These are phyloP conservation scores for Drosophila prolongata DNA, from an alignment of 2,888 invertebrate species.

Conservation along the genomic window DNA sequence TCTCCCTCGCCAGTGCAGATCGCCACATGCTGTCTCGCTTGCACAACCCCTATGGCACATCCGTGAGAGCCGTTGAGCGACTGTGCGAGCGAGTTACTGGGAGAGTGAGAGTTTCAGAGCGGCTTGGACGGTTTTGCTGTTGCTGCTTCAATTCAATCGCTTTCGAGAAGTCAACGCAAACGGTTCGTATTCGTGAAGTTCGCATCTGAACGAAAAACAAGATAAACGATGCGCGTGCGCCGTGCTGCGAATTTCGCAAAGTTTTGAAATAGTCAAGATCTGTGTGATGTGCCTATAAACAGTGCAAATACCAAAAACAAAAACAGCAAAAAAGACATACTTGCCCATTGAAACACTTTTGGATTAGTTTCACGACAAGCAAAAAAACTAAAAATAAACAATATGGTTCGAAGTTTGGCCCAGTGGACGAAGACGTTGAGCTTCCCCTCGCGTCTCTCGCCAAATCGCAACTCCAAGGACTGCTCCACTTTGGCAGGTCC, in stretches of 20 bases:
- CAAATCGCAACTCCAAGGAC: slow-evolving; percentile 92
- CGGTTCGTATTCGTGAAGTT: slow-evolving; percentile 59
- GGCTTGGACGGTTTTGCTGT: slow-evolving; percentile 40
- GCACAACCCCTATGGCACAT: slow-evolving; percentile 28
- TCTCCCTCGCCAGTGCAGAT: slow-evolving; percentile 26
- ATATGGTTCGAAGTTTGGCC: slow-evolving; percentile 94
- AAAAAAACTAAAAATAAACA: slow-evolving; percentile 33
- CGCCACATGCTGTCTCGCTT: slow-evolving; percentile 37
- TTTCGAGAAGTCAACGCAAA: slow-evolving; percentile 68
- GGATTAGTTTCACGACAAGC: slow-evolving; percentile 60
- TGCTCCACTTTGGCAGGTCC: slow-evolving; percentile 84
- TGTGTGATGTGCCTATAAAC: slow-evolving; percentile 38
- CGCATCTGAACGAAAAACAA: not conserved
- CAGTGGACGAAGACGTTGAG: slow-evolving; percentile 97
- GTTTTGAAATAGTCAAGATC: slow-evolving; percentile 59
- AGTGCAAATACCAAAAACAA: slow-evolving; percentile 29
- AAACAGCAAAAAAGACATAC: slow-evolving; percentile 14
- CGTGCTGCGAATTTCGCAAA: slow-evolving; percentile 54
- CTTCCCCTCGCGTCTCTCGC: slow-evolving; percentile 93
- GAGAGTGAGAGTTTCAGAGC: slow-evolving; percentile 21
- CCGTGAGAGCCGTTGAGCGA: slow-evolving; percentile 10
- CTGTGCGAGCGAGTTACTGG: not conserved
- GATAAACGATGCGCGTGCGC: slow-evolving; percentile 61
- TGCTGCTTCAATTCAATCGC: slow-evolving; percentile 75
- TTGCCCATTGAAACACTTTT: slow-evolving; percentile 61